These are phyloP conservation scores for Cyanoliseus patagonus DNA, from an alignment of 2,113 vertebrate species.

Conservation along the genomic window DNA sequence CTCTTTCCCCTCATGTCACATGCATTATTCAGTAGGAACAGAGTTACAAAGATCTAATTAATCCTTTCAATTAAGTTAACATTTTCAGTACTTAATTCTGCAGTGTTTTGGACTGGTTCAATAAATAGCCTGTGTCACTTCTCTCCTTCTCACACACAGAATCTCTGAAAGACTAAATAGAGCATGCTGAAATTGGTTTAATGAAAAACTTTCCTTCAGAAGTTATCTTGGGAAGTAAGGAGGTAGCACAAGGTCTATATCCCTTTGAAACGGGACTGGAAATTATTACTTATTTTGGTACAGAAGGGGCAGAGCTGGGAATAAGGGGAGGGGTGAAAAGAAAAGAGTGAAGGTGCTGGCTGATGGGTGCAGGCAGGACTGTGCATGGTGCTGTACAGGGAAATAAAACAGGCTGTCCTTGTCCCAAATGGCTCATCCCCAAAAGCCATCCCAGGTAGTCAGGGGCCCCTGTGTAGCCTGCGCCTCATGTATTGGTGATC, in stretches of 20 bases:
- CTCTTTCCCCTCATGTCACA: neutral
- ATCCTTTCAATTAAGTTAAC: constrained; percentile 33
- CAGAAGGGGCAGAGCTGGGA: neutral
- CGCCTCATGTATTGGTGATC: neutral
- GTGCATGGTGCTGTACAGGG: neutral
- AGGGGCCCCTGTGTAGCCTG: neutral
- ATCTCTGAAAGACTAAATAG: constrained; percentile 31
- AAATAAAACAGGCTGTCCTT: neutral
- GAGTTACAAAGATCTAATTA: neutral
- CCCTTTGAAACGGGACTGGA: neutral
- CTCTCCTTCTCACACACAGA: neutral
- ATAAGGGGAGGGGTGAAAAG: neutral
- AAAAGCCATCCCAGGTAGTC: neutral
- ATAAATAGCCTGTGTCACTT: constrained; percentile 18
- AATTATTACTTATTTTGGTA: neutral
- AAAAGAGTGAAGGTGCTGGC: neutral
- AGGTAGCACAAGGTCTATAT: neutral
- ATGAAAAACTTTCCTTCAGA: constrained; percentile 23
- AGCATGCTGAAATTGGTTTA: constrained; percentile 46
- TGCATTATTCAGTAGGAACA: neutral
- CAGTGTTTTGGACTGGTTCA: constrained; percentile 11
- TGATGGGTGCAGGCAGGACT: neutral
- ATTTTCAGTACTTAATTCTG: constrained; percentile 10
- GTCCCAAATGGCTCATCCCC: neutral
- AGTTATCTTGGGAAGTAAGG: neutral